Evolutionary conservation across 2,888 invertebrate species (phyloP).

Genomic region (Aphodius sticticus): DNA sequence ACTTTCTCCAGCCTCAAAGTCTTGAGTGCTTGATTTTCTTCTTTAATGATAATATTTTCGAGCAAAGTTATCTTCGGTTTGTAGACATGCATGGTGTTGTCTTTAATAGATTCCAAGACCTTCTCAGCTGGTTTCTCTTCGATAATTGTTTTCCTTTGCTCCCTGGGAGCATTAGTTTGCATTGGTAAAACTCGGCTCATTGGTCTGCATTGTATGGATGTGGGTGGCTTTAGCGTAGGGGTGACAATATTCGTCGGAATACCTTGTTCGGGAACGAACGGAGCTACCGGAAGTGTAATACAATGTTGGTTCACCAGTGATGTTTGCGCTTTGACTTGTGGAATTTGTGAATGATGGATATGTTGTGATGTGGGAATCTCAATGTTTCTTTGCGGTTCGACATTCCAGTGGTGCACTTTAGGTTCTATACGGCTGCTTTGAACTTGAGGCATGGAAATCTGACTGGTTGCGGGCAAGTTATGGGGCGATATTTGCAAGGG

Average conservation of each 20-base stretch:
- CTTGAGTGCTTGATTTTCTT: slow-evolving; percentile 21
- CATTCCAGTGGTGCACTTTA: slow-evolving; percentile 28
- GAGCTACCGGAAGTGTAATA: slow-evolving; percentile 69
- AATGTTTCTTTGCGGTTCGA: slow-evolving; percentile 14
- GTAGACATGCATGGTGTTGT: slow-evolving; percentile 6
- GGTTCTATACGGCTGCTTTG: slow-evolving; percentile 22
- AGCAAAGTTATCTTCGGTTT: slow-evolving; percentile 42
- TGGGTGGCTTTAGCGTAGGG: slow-evolving; percentile 66
- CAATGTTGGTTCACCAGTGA: slow-evolving; percentile 62
- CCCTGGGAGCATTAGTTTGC: slow-evolving; percentile 69
- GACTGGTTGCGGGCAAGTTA: slow-evolving; percentile 34
- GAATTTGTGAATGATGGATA: slow-evolving; percentile 47
- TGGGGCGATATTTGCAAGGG: slow-evolving; percentile 37
- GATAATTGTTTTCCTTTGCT: slow-evolving; percentile 61
- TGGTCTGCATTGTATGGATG: slow-evolving; percentile 64
- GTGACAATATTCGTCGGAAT: slow-evolving; percentile 78
- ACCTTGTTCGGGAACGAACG: slow-evolving; percentile 64
- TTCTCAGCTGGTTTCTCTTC: slow-evolving; percentile 34
- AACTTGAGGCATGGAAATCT: slow-evolving; percentile 32
- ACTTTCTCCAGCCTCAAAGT: background rate
- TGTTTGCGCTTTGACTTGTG: slow-evolving; percentile 45
- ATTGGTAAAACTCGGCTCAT: slow-evolving; percentile 82
- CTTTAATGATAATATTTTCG: slow-evolving; percentile 40
- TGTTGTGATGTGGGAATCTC: slow-evolving; percentile 34
- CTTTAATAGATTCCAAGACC: slow-evolving; percentile 26